Evolutionary conservation across 2,113 vertebrate species (phyloP).

Genomic region (Onychostruthus taczanowskii): DNA sequence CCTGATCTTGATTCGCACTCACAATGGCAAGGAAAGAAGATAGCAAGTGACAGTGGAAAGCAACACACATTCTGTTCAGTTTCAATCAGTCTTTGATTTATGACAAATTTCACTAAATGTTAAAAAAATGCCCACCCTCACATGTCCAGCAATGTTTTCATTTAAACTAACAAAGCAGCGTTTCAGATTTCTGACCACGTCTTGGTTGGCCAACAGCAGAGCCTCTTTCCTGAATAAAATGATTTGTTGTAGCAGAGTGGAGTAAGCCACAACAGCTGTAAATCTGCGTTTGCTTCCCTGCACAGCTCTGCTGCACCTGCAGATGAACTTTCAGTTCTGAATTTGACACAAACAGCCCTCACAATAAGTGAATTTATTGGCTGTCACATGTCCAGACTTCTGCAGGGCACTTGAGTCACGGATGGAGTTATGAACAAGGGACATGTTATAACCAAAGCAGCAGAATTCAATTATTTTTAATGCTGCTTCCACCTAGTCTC

Average conservation of each 20-base stretch:
- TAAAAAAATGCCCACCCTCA: background rate
- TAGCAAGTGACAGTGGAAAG: background rate
- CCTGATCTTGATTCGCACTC: background rate
- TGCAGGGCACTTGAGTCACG: background rate
- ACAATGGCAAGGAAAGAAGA: background rate
- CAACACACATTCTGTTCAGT: constrained; percentile 12
- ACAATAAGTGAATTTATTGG: constrained; percentile 48
- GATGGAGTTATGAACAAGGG: constrained; percentile 15
- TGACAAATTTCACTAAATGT: constrained; percentile 20
- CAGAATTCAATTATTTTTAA: constrained; percentile 9
- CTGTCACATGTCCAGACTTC: constrained; percentile 33
- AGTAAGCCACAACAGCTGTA: constrained; percentile 51
- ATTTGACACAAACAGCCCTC: constrained; percentile 19
- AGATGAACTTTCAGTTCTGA: constrained; percentile 59
- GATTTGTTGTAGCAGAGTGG: constrained; percentile 33
- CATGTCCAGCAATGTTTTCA: background rate
- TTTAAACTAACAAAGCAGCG: constrained; percentile 20
- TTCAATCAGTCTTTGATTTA: constrained; percentile 19
- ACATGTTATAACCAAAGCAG: background rate
- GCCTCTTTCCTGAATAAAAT: constrained; percentile 37
- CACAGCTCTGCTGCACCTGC: constrained; percentile 45
- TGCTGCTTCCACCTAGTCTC: background rate
- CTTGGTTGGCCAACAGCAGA: constrained; percentile 22
- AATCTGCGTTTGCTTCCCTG: constrained; percentile 47
- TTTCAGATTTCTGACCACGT: constrained; percentile 37